phyloP scores from a whole-genome alignment of 2,888 invertebrate genomes.

The Watsonalla binaria region DNA sequence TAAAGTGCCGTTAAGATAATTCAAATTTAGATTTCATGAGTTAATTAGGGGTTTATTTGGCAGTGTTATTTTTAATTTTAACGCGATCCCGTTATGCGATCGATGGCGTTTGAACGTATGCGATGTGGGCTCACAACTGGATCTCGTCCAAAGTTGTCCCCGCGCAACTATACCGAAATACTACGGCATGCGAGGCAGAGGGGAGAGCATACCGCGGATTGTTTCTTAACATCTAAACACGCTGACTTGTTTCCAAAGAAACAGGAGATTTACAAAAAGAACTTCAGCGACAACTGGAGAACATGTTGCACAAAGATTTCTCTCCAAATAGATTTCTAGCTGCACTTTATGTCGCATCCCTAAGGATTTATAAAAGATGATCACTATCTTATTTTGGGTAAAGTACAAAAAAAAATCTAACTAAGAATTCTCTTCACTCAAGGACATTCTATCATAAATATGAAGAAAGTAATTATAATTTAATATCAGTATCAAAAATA shows the following conservation, averaged over 20 bases:
- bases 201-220: slow-evolving; percentile 59
- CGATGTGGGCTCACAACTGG: slow-evolving; percentile 59
- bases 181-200: slow-evolving; percentile 57
- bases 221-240: slow-evolving; percentile 29
- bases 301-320: no score
- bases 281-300: not conserved
- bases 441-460: no score
- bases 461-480: no score
- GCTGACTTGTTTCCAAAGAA: slow-evolving; percentile 27
- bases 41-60: not conserved
- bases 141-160: slow-evolving; percentile 73
- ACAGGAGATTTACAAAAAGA: slow-evolving; percentile 15
- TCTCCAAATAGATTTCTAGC: no score
- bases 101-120: slow-evolving; percentile 43
- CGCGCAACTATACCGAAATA: slow-evolving; percentile 70
- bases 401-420: no score
- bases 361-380: no score
- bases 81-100: slow-evolving; percentile 22
- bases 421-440: no score
- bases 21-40: not conserved
- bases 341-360: no score
- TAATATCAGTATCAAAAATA: no score
- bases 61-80: slow-evolving; percentile 11
- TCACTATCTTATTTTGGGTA: no score
- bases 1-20: not conserved